A percentile compares a stretch with the other conserved stretches of the same genome.
phyloP scores from a whole-genome alignment of 2,797 vertebrate genomes.

The Melanotaenia maccullochi region DNA sequence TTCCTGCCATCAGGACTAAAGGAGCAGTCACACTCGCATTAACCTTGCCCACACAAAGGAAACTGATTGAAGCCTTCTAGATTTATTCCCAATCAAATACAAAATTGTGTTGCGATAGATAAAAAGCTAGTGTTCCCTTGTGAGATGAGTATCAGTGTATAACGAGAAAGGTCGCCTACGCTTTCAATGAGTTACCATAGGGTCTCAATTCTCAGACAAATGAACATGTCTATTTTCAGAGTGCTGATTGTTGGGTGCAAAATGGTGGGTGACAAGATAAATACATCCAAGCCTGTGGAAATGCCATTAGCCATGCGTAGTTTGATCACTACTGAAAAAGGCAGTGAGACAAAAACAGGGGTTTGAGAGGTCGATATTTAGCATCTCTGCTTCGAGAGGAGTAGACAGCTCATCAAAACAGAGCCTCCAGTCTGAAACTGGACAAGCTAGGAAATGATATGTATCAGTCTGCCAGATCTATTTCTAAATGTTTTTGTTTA shows the following conservation, averaged over 20 bases:
- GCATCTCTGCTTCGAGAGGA: conserved; percentile 32
- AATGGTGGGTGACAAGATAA: conserved; percentile 49
- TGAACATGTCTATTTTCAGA: conserved; percentile 51
- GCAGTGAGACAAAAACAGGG: conserved; percentile 32
- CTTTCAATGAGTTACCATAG: conserved; percentile 45
- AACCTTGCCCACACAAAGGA: conserved; percentile 72
- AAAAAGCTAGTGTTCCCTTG: conserved; percentile 54
- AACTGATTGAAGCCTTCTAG: conserved; percentile 76
- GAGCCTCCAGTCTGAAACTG: conserved; percentile 54
- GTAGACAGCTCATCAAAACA: conserved; percentile 47
- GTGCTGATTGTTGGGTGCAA: conserved; percentile 47
- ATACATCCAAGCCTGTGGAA: conserved; percentile 49
- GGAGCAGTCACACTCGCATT: conserved; percentile 74
- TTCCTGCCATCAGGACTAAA: conserved; percentile 78
- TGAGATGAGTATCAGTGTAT: conserved; percentile 57
- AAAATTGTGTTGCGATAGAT: conserved; percentile 59
- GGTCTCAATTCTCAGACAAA: conserved; percentile 42
- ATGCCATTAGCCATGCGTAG: conserved; percentile 56
- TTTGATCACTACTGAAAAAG: conserved; percentile 54
- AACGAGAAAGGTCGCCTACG: conserved; percentile 44
- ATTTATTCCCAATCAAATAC: conserved; percentile 66
- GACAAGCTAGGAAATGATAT: conserved; percentile 39
- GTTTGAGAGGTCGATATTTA: conserved; percentile 47
- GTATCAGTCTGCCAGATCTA: conserved; percentile 26
- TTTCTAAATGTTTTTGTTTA: conserved; percentile 37